phyloP scores from a whole-genome alignment of 2,888 invertebrate species.

The Busseola fusca region DNA sequence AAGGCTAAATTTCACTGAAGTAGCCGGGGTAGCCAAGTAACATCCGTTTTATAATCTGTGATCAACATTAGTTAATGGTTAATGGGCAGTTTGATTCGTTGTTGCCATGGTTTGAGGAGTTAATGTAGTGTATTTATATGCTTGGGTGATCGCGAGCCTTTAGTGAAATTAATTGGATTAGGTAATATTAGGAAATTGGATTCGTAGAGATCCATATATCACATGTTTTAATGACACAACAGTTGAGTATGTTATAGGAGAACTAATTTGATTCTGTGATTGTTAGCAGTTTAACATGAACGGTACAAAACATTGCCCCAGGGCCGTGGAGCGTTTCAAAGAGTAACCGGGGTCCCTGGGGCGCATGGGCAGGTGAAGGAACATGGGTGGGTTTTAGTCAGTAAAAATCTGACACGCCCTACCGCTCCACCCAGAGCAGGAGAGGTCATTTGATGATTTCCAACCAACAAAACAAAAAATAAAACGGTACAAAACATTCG shows the following conservation, averaged over 20 bases:
- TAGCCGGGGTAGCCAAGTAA: constrained; percentile 11
- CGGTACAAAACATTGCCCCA: too few relatives aligned
- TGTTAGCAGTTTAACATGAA: not conserved
- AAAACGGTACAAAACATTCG: not conserved
- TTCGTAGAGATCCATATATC: not conserved
- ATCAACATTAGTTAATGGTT: constrained; percentile 28
- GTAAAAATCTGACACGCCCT: too few relatives aligned
- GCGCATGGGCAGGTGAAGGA: too few relatives aligned
- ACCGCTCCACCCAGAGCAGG: too few relatives aligned
- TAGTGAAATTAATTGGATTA: not conserved
- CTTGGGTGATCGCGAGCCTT: not conserved
- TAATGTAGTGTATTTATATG: not conserved
- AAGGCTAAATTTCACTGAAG: constrained; percentile 56
- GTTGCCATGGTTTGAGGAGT: not conserved
- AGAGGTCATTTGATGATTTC: too few relatives aligned
- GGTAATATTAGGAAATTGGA: not conserved
- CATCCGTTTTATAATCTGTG: constrained; percentile 46
- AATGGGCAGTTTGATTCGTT: constrained; percentile 20
- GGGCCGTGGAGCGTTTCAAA: too few relatives aligned
- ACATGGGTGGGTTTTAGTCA: too few relatives aligned
- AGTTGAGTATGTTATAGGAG: not conserved
- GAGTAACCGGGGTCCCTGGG: too few relatives aligned
- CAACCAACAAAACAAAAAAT: too few relatives aligned
- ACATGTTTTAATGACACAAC: not conserved
- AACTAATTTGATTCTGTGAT: not conserved